phyloP scores from a whole-genome alignment of 2,888 invertebrate genomes.

The Noctua fimbriata region DNA sequence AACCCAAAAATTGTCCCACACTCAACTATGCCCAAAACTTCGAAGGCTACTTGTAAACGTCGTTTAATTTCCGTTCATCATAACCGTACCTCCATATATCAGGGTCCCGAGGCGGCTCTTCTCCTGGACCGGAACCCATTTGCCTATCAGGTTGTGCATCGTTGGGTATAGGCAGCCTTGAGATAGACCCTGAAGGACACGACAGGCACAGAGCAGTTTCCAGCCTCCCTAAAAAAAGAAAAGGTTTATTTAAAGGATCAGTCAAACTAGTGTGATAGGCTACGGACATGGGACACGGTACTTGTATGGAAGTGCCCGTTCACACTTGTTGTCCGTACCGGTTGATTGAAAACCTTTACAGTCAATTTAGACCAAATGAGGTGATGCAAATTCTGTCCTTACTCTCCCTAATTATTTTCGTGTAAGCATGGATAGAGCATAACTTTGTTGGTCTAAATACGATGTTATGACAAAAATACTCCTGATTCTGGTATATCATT shows the following conservation, averaged over 20 bases:
- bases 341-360: background rate
- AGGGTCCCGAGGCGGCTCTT: constrained; percentile 75
- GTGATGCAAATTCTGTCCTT: background rate
- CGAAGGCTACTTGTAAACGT: background rate
- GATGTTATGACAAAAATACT: background rate
- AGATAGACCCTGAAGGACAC: constrained; percentile 93
- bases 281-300: background rate
- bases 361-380: background rate
- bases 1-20: background rate
- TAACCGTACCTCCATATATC: constrained; percentile 56
- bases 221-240: constrained; percentile 88
- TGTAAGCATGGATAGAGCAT: background rate
- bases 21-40: background rate
- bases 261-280: background rate
- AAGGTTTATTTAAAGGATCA: background rate
- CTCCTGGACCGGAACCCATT: constrained; percentile 92
- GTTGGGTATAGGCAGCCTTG: constrained; percentile 93
- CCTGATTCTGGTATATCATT: background rate
- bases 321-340: background rate
- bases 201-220: constrained; percentile 91
- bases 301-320: background rate
- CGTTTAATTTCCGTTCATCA: constrained; percentile 42
- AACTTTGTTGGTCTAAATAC: background rate
- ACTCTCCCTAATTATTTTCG: background rate
- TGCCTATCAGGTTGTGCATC: constrained; percentile 92